A percentile compares a stretch with the other conserved stretches of the same genome.
Evolutionary conservation across 2,888 invertebrate species (phyloP).

Genomic region (Tachina fera): DNA sequence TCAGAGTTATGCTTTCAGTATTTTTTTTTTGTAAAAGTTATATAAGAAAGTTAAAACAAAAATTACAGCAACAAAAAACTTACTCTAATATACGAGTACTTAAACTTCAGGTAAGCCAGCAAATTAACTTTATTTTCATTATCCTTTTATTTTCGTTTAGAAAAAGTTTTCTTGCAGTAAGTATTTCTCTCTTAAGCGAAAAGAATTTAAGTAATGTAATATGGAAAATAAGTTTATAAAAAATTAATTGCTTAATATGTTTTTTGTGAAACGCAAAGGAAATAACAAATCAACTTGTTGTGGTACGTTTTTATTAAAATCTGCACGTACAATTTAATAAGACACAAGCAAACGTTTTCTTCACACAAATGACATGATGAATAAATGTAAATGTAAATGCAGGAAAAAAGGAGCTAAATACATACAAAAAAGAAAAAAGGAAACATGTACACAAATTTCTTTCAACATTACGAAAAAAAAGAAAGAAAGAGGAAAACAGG

Average conservation of each 20-base stretch:
- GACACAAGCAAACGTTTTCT: slow-evolving; percentile 11
- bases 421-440: neutral
- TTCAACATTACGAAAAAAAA: slow-evolving; percentile 8
- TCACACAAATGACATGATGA: slow-evolving; percentile 1
- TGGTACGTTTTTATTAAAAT: slow-evolving; percentile 22
- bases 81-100: too few relatives aligned
- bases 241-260: slow-evolving; percentile 7
- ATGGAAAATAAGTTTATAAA: neutral
- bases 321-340: slow-evolving; percentile 43
- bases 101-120: neutral
- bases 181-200: neutral
- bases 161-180: neutral
- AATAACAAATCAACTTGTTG: slow-evolving; percentile 10
- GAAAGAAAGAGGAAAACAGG: neutral
- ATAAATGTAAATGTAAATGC: neutral
- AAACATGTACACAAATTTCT: slow-evolving; percentile 33
- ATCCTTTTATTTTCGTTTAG: neutral
- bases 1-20: too few relatives aligned
- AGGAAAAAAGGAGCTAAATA: neutral
- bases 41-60: neutral
- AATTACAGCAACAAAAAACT: neutral
- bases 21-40: too few relatives aligned
- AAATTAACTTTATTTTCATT: neutral
- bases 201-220: neutral
- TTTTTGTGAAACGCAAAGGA: neutral